Evolutionary conservation across 2,888 invertebrate genomes (phyloP).

Genomic region (Fabriciana adippe): DNA sequence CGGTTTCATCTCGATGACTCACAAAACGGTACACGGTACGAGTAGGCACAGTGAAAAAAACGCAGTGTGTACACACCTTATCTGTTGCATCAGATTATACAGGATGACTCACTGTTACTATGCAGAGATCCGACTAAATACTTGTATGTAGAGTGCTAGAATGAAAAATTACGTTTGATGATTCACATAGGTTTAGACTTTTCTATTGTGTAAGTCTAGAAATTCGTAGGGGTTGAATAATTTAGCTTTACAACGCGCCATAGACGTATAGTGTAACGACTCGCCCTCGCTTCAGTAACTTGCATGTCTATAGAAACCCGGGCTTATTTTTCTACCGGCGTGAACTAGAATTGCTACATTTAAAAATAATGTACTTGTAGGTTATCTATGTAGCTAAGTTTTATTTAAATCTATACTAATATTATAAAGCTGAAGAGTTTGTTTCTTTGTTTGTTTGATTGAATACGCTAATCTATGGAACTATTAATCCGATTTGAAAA

Average conservation of each 20-base stretch:
- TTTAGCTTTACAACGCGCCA: not conserved
- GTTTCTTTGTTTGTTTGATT: no score
- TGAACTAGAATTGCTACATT: no score
- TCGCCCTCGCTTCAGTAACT: no score
- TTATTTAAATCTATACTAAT: no score
- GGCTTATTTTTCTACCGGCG: no score
- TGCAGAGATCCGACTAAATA: slow-evolving; percentile 23
- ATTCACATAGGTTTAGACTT: not conserved
- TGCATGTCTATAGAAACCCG: no score
- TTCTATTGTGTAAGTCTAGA: slow-evolving; percentile 11
- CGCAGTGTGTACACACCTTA: slow-evolving; percentile 68
- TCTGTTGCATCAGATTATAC: slow-evolving; percentile 78
- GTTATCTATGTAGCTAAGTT: no score
- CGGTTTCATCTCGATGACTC: slow-evolving; percentile 61
- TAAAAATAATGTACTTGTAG: no score
- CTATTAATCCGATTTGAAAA: no score
- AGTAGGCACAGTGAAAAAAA: slow-evolving; percentile 66
- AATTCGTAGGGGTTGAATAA: slow-evolving; percentile 7
- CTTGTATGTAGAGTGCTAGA: slow-evolving; percentile 11
- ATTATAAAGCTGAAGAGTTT: no score
- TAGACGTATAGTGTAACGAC: not conserved
- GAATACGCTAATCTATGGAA: no score
- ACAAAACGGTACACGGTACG: slow-evolving; percentile 70
- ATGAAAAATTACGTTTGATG: slow-evolving; percentile 24
- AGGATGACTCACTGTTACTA: slow-evolving; percentile 41